Evolutionary conservation across 2,797 vertebrate genomes (phyloP).

Genomic region (Hyperoplus lanceolatus): DNA sequence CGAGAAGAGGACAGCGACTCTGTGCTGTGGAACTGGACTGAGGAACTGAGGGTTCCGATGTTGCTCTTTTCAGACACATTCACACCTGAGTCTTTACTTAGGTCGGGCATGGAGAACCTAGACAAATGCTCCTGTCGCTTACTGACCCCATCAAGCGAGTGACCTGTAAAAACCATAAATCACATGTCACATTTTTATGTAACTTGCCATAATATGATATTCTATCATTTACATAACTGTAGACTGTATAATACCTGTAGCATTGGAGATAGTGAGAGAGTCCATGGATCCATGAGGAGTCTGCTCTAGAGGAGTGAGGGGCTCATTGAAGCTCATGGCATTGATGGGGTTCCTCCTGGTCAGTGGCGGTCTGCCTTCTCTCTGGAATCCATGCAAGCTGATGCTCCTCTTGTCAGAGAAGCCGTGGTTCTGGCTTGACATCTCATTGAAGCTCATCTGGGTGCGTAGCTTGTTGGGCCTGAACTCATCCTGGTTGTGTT

Average conservation of each 20-base stretch:
- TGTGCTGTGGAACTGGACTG: slow-evolving; percentile 94
- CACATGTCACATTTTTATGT: slow-evolving; percentile 30
- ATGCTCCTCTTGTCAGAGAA: slow-evolving; percentile 93
- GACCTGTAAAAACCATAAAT: slow-evolving; percentile 81
- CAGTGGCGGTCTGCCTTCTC: slow-evolving; percentile 89
- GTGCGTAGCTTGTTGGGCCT: slow-evolving; percentile 93
- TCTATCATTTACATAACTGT: neutral
- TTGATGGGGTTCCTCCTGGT: slow-evolving; percentile 94
- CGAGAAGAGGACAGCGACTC: slow-evolving; percentile 94
- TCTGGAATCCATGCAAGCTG: slow-evolving; percentile 93
- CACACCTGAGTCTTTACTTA: slow-evolving; percentile 98
- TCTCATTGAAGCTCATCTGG: slow-evolving; percentile 98
- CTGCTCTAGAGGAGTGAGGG: slow-evolving; percentile 93
- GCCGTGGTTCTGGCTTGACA: slow-evolving; percentile 91
- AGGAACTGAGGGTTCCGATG: slow-evolving; percentile 97
- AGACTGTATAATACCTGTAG: slow-evolving; percentile 88
- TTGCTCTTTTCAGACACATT: slow-evolving; percentile 97
- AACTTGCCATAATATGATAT: neutral
- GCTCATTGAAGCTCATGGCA: slow-evolving; percentile 93
- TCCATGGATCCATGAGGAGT: slow-evolving; percentile 96
- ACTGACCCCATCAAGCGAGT: slow-evolving; percentile 92
- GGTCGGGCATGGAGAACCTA: slow-evolving; percentile 97
- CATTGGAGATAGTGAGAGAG: slow-evolving; percentile 93
- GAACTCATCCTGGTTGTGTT: slow-evolving; percentile 95
- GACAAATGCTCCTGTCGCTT: slow-evolving; percentile 97